Evolutionary conservation across 2,797 vertebrate genomes (phyloP), one percentile per base, ranked within the genome.

Genomic region (Pseudocheirus occidentalis): DNA sequence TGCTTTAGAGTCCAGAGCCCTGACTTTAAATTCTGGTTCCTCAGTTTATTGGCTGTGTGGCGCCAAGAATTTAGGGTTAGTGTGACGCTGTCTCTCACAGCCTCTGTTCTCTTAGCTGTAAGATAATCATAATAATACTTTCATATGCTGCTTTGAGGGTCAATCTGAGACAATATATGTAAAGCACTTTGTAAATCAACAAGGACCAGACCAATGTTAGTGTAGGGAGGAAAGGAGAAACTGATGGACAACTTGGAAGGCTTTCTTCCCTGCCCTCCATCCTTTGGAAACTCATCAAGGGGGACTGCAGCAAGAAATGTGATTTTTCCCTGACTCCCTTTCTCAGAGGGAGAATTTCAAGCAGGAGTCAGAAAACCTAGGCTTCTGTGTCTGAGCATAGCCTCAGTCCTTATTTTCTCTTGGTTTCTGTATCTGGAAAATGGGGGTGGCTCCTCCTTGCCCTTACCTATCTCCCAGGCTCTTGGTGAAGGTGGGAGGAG

Each of bases 231-330:
- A 40, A 81, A 87, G 73, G 50, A 87, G 40, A 81, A 81, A 46
- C 66, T 81, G 40, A 81, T 24, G 73, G 21, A 21, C 10, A 5
- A 5, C 0, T 2, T 0, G 0, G 12, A 52, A 21, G 46, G 1
- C 52, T 0, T 12, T 18, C 90, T 94, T 50, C 73, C 40, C 2
- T 0, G 6, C 0, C 10, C 2, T n/a, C 12, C 40, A 1, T 87
- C 40, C 40, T 50, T 4, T 50, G 40, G 73, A 50, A 7, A 46
- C 34, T n/a, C 34, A 18, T 21, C 34, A 46, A 81, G 21, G 40
- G 40, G 73, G 24, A 81, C 40, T 27, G 9, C 40, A 81, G 40
- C 7, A 16, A 46, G 73, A 50, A 50, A 24, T 50, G 73, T 10
- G 21, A 87, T 87, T 87, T 87, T 46, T 9, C 40, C 40, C 73